Percentiles rank a stretch among this genome's conserved stretches.
These are phyloP conservation scores for Meteorus cinctellus DNA, from an alignment of 2,888 invertebrate genomes.

Conservation along the genomic window DNA sequence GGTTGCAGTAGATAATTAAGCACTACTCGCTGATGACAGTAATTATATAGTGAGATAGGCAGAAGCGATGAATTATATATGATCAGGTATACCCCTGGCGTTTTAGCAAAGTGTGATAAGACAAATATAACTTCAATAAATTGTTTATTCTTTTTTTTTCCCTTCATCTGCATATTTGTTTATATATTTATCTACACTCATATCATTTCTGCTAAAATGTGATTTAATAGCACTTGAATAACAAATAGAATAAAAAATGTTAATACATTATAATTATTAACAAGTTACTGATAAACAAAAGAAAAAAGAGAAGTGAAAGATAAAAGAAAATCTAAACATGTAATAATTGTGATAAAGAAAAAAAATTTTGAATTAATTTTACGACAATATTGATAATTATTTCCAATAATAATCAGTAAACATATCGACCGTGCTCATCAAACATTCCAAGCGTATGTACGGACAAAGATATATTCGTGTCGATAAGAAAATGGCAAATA, in stretches of 20 bases:
- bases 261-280: too few species aligned
- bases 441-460: constrained; percentile 20
- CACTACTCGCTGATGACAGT: constrained; percentile 15
- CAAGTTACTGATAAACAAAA: too few species aligned
- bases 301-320: too few species aligned
- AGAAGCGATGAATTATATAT: constrained; percentile 29
- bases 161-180: not conserved
- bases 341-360: too few species aligned
- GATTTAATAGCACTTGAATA: too few species aligned
- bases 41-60: constrained; percentile 24
- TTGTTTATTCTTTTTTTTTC: not conserved
- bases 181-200: not conserved
- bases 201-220: not conserved
- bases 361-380: too few species aligned
- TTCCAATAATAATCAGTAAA: constrained; percentile 14
- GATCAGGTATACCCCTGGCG: constrained; percentile 5
- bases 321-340: too few species aligned
- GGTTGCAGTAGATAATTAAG: constrained; percentile 30
- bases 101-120: constrained; percentile 21
- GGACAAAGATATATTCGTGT: constrained; percentile 3
- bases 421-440: constrained; percentile 25
- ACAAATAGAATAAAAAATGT: too few species aligned
- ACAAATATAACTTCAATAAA: constrained; percentile 22
- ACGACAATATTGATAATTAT: constrained; percentile 1
- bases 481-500: constrained; percentile 33